A percentile compares a stretch with the other conserved stretches of the same genome.
Conservation (phyloP, 2,888 invertebrate genomes). For the Melinaea menophilus region DNA sequence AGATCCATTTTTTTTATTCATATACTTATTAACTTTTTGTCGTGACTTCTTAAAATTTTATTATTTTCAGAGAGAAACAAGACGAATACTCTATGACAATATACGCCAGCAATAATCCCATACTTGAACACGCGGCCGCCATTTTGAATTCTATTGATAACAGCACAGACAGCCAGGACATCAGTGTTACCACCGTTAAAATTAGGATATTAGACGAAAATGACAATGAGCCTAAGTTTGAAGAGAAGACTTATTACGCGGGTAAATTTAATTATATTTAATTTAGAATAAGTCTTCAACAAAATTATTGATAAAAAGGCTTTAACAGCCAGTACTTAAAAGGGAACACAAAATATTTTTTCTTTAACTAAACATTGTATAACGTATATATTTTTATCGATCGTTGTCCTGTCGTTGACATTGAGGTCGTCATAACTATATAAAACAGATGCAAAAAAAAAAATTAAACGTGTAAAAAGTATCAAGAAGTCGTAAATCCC, state of each 20-base stretch:
- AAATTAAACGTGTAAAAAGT: background rate
- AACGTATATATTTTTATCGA: too few relatives aligned
- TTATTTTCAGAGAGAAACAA: constrained; percentile 80
- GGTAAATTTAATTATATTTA: constrained; percentile 55
- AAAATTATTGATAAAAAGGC: background rate
- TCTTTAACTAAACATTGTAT: too few relatives aligned
- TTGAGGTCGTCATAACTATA: too few relatives aligned
- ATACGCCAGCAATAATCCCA: constrained; percentile 90
- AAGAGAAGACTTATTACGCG: constrained; percentile 80
- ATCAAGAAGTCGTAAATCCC: background rate
- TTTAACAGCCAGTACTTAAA: too few relatives aligned
- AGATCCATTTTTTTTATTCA: constrained; percentile 11
- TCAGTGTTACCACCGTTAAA: constrained; percentile 83
- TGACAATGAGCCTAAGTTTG: constrained; percentile 89
- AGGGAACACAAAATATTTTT: too few relatives aligned
- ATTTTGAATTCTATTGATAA: constrained; percentile 64
- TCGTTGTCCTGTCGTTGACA: too few relatives aligned
- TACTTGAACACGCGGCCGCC: constrained; percentile 77
- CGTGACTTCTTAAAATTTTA: background rate
- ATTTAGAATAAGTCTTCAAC: background rate
- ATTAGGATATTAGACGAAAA: constrained; percentile 89
- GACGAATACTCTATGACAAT: constrained; percentile 86
- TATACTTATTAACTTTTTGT: background rate
- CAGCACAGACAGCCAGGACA: constrained; percentile 69
- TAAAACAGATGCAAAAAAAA: too few relatives aligned